Evolutionary conservation across 1,140 invertebrate species (phyloP), one percentile per base, ranked within the genome.

Genomic region (Propsilocerus akamusi): DNA sequence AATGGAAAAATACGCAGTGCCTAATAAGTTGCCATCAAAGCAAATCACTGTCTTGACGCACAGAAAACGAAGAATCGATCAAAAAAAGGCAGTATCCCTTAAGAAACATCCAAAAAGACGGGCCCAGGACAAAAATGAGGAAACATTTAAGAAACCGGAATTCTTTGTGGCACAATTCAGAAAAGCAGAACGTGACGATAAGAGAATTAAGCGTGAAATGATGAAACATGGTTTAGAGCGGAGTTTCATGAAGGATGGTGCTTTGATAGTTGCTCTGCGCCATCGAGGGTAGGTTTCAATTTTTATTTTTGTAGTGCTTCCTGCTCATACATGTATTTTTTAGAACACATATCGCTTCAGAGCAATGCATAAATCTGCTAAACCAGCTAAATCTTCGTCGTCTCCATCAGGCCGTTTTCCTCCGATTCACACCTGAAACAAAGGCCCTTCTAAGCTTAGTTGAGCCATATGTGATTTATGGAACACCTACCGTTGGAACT

Each of bases 21-120:
- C 63, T 12, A 65, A 65, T 47, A 65, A 65, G 56, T 51, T 65
- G 23, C 63, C 63, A 24, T 61, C 63, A 23, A 65, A 65, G 55
- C 65, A 63, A 28, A 56, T 65, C 4, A 60, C 60, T 5, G 59
- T 65, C 28, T 53, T 65, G 1, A 58, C 58, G 49, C 63, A 65
- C 48, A 61, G 63, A 22, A 63, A 62, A 50, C 53, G 59, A n/a
- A 56, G 63, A 2, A 61, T 65, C 26, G 51, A 55, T 11, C 57
- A 64, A 37, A 62, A 65, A 48, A 55, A 64, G 51, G 17, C 25
- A n/a, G 34, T 22, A 28, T 17, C 24, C 10, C 37, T n/a, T 48
- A 62, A 0, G 5, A 51, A 51, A 57, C 59, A 1, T 22, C 62
- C n/a, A 53, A 62, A 61, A 41, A 57, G 55, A 30, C 20, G 48